phyloP scores from a whole-genome alignment of 2,888 invertebrate genomes.

The Drosophila mayaguana region DNA sequence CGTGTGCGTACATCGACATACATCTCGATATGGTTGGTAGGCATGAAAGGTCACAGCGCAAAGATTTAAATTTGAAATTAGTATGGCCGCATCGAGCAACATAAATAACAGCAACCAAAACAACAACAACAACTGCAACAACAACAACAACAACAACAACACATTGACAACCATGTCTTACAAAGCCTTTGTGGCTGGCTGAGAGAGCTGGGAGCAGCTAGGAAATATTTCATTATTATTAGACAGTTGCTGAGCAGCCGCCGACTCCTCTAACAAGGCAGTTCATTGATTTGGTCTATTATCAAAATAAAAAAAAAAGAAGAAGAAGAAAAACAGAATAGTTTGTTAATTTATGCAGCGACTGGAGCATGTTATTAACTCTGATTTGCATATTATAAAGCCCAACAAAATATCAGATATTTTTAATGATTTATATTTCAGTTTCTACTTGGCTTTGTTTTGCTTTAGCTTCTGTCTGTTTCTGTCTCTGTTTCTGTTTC shows the following conservation, averaged over 20 bases:
- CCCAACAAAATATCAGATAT: conserved; percentile 23
- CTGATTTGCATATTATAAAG: conserved; percentile 72
- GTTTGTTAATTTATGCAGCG: conserved; percentile 67
- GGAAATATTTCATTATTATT: conserved; percentile 82
- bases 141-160: conserved; percentile 25
- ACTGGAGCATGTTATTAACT: conserved; percentile 58
- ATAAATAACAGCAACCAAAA: conserved; percentile 52
- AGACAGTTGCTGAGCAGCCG: conserved; percentile 73
- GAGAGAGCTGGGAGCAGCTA: conserved; percentile 29
- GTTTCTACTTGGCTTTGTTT: conserved; percentile 7
- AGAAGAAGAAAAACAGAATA: neutral
- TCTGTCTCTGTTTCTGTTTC: neutral
- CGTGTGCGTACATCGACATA: conserved; percentile 4
- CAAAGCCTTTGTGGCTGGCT: conserved; percentile 34
- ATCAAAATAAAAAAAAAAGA: neutral
- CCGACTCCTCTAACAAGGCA: conserved; percentile 34
- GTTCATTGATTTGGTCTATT: conserved; percentile 65
- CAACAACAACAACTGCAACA: conserved; percentile 34
- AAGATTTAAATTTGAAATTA: conserved; percentile 77
- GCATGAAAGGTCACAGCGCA: conserved; percentile 77
- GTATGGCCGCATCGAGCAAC: conserved; percentile 65
- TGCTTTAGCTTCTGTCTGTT: conserved; percentile 1
- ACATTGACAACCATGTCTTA: conserved; percentile 45
- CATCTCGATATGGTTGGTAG: conserved; percentile 58
- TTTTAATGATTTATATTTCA: conserved; percentile 36